phyloP scores from a whole-genome alignment of 2,113 vertebrate genomes.

The Scopus umbretta region DNA sequence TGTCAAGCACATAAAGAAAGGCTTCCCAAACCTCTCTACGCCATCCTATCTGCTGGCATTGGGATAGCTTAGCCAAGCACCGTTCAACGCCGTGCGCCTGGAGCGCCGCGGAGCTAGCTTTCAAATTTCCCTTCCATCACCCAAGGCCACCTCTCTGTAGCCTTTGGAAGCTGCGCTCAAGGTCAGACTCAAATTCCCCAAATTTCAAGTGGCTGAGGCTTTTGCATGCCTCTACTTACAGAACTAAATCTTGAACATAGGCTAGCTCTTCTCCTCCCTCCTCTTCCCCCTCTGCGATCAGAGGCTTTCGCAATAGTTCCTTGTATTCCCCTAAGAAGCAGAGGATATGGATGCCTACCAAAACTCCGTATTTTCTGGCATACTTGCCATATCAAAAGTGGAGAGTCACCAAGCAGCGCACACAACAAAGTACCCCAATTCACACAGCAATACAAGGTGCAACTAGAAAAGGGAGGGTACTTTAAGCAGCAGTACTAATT shows the following conservation, averaged over 20 bases:
- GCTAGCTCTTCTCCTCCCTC: background rate
- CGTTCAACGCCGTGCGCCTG: rapidly evolving
- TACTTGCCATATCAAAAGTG: rapidly evolving
- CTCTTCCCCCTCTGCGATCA: background rate
- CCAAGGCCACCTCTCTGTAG: background rate
- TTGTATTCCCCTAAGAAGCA: background rate
- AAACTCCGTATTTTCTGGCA: background rate
- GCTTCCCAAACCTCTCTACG: background rate
- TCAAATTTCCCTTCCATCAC: background rate
- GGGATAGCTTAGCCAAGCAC: background rate
- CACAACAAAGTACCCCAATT: background rate
- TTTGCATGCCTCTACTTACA: rapidly evolving
- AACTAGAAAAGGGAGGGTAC: background rate
- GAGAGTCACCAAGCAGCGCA: background rate
- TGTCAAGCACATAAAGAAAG: background rate
- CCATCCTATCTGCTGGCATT: too few species aligned
- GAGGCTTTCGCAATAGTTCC: background rate
- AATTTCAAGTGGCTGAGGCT: background rate
- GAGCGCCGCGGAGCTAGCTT: background rate
- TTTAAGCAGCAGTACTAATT: background rate
- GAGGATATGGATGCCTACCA: too few species aligned
- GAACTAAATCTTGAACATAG: background rate
- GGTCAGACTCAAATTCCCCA: background rate
- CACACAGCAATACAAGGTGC: too few species aligned
- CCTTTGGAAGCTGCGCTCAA: background rate